Evolutionary conservation across 2,888 invertebrate genomes (phyloP).

Genomic region (Apomyelois bistriatella): DNA sequence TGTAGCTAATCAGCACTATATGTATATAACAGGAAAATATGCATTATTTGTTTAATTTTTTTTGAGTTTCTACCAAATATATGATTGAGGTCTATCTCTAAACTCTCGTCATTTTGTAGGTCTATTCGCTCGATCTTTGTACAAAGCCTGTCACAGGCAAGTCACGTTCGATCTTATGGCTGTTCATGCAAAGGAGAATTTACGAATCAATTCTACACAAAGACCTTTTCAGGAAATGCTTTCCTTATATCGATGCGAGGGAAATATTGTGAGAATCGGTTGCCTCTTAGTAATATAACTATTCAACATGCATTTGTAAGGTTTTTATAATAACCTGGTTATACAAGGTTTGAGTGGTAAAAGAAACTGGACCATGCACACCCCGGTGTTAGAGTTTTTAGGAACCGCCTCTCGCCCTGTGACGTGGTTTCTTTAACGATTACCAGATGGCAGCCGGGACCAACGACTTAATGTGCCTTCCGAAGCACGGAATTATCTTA

Average conservation of each 20-base stretch:
- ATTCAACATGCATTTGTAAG: not conserved
- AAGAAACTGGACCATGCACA: too few species aligned
- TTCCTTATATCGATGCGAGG: not conserved
- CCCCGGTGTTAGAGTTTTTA: too few species aligned
- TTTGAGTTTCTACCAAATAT: too few species aligned
- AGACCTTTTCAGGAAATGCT: not conserved
- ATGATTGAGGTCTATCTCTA: not conserved
- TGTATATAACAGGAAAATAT: too few species aligned
- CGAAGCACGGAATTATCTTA: too few species aligned
- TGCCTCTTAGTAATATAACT: not conserved
- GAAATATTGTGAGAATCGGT: not conserved
- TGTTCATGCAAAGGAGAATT: constrained; percentile 8
- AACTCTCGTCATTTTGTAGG: not conserved
- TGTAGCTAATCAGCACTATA: too few species aligned
- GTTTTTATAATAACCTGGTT: not conserved
- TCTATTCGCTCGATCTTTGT: constrained; percentile 8
- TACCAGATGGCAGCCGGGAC: too few species aligned
- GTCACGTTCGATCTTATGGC: constrained; percentile 5
- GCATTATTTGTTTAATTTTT: too few species aligned
- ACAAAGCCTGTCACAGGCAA: constrained; percentile 6
- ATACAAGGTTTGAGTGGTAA: not conserved
- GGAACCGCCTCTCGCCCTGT: too few species aligned
- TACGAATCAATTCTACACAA: constrained; percentile 2
- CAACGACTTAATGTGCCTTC: too few species aligned
- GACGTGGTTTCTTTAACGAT: too few species aligned